Evolutionary conservation across 2,113 vertebrate genomes (phyloP).

Genomic region (Tetrao urogallus): DNA sequence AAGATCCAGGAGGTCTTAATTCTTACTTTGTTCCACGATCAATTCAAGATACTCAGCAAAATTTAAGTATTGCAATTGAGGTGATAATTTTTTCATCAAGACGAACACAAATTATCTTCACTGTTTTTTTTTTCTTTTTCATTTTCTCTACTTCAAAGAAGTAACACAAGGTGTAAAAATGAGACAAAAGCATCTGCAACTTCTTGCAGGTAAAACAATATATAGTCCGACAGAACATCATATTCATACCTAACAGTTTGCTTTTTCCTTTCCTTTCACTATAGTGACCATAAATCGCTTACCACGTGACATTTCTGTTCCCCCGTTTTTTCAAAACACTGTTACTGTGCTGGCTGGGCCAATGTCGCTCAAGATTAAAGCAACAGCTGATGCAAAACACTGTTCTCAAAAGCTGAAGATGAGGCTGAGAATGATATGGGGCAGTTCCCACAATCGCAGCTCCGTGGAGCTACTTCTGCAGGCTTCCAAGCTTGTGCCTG

Average conservation of each 20-base stretch:
- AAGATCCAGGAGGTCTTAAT: neutral
- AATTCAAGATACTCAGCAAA: neutral
- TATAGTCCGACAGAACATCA: neutral
- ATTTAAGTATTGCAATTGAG: neutral
- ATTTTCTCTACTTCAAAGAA: neutral
- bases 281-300: neutral
- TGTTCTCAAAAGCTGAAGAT: neutral
- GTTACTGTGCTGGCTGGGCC: neutral
- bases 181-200: neutral
- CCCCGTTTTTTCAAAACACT: neutral
- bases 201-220: neutral
- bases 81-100: neutral
- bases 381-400: neutral
- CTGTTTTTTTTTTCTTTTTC: neutral
- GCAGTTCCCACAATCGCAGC: neutral
- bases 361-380: conserved; percentile 1
- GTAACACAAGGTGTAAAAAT: neutral
- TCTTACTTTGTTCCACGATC: neutral
- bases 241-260: neutral
- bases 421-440: neutral
- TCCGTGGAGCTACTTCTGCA: neutral
- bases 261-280: conserved; percentile 11
- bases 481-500: neutral
- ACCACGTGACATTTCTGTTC: neutral
- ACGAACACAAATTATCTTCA: neutral